Evolutionary conservation across 2,888 invertebrate genomes (phyloP).

Genomic region (Apodemia duryi): DNA sequence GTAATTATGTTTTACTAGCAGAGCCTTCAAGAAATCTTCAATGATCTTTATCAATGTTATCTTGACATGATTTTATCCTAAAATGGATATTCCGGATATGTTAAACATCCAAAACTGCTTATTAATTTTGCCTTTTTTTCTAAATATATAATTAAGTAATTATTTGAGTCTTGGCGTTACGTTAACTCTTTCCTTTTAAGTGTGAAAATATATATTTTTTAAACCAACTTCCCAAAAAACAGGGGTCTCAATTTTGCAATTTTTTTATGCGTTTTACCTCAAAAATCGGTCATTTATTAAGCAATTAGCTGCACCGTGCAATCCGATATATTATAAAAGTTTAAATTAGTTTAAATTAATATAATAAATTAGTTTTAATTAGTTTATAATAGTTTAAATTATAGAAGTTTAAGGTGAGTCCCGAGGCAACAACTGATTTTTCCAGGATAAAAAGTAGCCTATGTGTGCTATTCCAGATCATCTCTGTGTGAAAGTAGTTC

Average conservation of each 20-base stretch:
- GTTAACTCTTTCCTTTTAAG: neutral
- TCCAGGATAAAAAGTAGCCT: no score
- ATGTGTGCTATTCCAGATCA: no score
- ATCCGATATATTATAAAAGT: no score
- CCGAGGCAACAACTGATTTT: no score
- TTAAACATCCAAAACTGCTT: neutral
- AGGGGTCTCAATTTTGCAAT: no score
- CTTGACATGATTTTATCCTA: neutral
- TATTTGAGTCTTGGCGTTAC: neutral
- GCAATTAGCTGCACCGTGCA: no score
- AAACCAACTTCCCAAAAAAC: neutral
- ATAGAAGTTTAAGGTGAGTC: no score
- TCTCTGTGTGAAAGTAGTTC: no score
- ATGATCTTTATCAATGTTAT: neutral
- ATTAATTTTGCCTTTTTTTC: conserved; percentile 4
- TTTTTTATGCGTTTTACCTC: neutral
- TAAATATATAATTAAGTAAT: neutral
- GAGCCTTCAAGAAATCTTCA: neutral
- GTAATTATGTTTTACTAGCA: conserved; percentile 7
- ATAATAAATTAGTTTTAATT: no score
- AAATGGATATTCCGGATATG: conserved; percentile 2
- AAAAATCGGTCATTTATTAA: no score
- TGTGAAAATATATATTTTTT: neutral
- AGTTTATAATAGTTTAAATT: no score
- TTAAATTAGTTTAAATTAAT: no score